Percentiles rank a stretch among this genome's conserved stretches.
Conservation (phyloP, 2,888 invertebrate species). For the Euzophera pinguis region DNA sequence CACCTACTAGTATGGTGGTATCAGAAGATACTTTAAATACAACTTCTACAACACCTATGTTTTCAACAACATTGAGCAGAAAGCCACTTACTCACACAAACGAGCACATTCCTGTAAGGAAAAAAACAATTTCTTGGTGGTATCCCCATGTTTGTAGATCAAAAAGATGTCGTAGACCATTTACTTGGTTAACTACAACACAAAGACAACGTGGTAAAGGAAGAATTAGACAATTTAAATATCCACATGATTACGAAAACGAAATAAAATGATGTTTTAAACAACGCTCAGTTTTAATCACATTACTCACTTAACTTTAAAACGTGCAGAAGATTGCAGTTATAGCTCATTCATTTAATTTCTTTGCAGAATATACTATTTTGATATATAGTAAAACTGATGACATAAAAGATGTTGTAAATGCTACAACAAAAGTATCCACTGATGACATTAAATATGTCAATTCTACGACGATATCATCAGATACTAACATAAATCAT, state of each 20-base stretch:
- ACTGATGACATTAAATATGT: background rate
- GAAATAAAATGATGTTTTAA: background rate
- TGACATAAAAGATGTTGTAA: background rate
- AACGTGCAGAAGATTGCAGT: background rate
- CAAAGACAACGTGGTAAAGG: background rate
- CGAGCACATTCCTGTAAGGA: background rate
- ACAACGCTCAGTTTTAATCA: background rate
- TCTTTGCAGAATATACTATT: background rate
- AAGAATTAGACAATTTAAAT: slow-evolving; percentile 1
- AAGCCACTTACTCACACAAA: background rate
- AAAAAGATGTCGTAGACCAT: slow-evolving; percentile 24
- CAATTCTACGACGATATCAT: background rate
- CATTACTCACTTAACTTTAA: background rate
- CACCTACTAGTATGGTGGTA: background rate
- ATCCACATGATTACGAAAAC: background rate
- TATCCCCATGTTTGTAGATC: slow-evolving; percentile 6
- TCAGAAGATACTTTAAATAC: background rate
- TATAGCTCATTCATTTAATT: background rate
- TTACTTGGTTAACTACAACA: slow-evolving; percentile 20
- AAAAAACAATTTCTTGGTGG: background rate
- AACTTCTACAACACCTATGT: background rate
- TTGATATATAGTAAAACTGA: background rate
- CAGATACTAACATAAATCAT: background rate
- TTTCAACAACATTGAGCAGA: background rate
- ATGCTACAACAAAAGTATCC: background rate